Evolutionary conservation across 37 sponge, comb jelly and placozoan species (phyloP), one percentile per base, ranked within the genome.

Genomic region (Chondrilla cf. caribensis): DNA sequence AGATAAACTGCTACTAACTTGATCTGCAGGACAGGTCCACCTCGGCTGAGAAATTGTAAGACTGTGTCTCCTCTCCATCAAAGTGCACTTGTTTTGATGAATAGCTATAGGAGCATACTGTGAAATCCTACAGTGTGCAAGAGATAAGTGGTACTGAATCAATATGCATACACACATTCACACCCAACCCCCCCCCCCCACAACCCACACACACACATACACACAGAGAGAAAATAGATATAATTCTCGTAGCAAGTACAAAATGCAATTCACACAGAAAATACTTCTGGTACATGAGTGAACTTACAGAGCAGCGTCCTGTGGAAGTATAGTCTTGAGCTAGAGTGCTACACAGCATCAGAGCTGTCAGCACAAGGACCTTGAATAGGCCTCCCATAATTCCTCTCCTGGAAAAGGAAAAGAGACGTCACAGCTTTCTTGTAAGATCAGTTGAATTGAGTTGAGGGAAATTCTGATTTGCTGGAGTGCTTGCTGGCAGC

Each of bases 11-110:
- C 26, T 58, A 1, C 72, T 51, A 39, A 83, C 83, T 39, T 83
- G 83, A 83, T 22, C 37, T 24, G 58, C 83, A 83, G 33, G 21
- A 24, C 47, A 73, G 31, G n/a, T 33, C 15, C 28, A 83, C 83
- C 32, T 28, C 70, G n/a, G 83, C 73, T 83, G 31, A 32, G 11
- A 83, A 33, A 14, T n/a, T 25, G 0, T 24, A 8, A 28, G 7
- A 37, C 33, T 71, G 75, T 14, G 38, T 26, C 70, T 57, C 25
- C 11, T 28, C 83, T 25, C 75, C 76, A 3, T 73, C 75, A 58
- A 58, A 83, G 75, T 57, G 47, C 7, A 38, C 21, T 58, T 83
- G 83, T 62, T 24, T 71, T 21, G 75, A 19, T 6, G 36, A 19
- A 55, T 83, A 83, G 28, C 28, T n/a, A 36, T 83, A 83, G 25